Evolutionary conservation across 1,140 invertebrate species (phyloP).

Genomic region (Hyles euphorbiae): DNA sequence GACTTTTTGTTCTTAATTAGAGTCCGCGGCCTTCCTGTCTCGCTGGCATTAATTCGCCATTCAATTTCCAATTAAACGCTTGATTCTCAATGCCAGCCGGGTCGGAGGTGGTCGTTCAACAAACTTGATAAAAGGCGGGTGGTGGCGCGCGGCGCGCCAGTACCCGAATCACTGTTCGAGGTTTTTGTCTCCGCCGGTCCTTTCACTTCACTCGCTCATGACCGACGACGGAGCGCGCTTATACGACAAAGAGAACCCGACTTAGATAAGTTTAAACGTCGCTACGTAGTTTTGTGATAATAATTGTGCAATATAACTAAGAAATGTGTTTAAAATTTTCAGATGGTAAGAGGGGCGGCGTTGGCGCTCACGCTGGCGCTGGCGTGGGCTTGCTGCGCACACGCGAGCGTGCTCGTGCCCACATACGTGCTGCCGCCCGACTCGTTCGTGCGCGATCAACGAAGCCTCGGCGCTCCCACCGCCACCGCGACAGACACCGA

Average conservation of each 20-base stretch:
- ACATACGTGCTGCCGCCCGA: constrained; percentile 73
- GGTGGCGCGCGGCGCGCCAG: constrained; percentile 58
- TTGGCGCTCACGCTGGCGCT: constrained; percentile 65
- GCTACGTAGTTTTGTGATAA: constrained; percentile 25
- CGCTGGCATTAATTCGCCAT: constrained; percentile 56
- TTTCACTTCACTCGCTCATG: constrained; percentile 68
- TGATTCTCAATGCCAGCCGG: constrained; percentile 70
- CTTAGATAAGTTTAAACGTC: constrained; percentile 63
- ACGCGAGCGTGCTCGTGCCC: constrained; percentile 69
- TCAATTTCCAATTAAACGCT: constrained; percentile 73
- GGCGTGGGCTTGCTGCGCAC: constrained; percentile 51
- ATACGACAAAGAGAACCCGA: constrained; percentile 48
- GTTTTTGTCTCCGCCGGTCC: constrained; percentile 60
- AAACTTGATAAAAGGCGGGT: constrained; percentile 69
- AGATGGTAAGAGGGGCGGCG: constrained; percentile 73
- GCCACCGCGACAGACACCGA: constrained; percentile 31
- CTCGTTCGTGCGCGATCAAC: constrained; percentile 71
- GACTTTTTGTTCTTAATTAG: constrained; percentile 52
- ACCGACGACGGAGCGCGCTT: constrained; percentile 37
- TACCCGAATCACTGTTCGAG: constrained; percentile 47
- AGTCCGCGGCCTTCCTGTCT: constrained; percentile 62
- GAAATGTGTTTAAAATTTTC: constrained; percentile 62
- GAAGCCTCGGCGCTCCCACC: constrained; percentile 45
- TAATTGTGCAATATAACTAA: constrained; percentile 45
- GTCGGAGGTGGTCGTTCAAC: constrained; percentile 56